Conservation (phyloP, 2,888 invertebrate genomes). For the Nomada fucata region DNA sequence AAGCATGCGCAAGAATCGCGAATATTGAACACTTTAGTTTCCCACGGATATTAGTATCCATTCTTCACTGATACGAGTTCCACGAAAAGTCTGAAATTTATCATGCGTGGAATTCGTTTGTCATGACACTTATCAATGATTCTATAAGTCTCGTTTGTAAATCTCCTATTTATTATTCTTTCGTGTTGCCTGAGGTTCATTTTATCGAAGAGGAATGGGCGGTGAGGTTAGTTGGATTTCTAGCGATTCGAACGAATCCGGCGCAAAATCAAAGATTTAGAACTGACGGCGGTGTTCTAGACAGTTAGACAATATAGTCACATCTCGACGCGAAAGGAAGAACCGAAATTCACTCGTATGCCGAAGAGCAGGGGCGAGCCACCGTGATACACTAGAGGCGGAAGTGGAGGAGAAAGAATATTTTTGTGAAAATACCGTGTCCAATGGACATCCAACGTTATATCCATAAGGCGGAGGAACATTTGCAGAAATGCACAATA, state of each 20-base stretch:
- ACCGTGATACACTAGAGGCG: constrained; percentile 17
- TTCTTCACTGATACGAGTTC: constrained; percentile 13
- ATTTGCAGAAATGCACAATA: constrained; percentile 48
- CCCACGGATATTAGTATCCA: too few relatives aligned
- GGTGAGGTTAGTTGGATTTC: background rate
- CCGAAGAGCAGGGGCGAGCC: background rate
- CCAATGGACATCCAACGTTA: background rate
- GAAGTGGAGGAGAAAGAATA: constrained; percentile 18
- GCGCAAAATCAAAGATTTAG: background rate
- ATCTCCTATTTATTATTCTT: constrained; percentile 9
- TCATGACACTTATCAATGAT: background rate
- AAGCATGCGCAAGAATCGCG: too few relatives aligned
- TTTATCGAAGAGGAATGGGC: background rate
- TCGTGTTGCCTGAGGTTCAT: background rate
- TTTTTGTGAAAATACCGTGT: constrained; percentile 51
- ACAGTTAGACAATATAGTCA: background rate
- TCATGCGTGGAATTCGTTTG: background rate
- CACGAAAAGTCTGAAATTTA: constrained; percentile 11
- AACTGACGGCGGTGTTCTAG: too few relatives aligned
- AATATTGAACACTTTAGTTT: background rate
- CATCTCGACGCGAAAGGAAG: background rate
- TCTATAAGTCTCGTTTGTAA: too few relatives aligned
- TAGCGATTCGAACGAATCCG: background rate
- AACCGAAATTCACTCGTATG: background rate
- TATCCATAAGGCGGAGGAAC: constrained; percentile 1